Base-by-base conservation (phyloP, 2,888 invertebrate species). In the Drosophila imparisetae region DNA sequence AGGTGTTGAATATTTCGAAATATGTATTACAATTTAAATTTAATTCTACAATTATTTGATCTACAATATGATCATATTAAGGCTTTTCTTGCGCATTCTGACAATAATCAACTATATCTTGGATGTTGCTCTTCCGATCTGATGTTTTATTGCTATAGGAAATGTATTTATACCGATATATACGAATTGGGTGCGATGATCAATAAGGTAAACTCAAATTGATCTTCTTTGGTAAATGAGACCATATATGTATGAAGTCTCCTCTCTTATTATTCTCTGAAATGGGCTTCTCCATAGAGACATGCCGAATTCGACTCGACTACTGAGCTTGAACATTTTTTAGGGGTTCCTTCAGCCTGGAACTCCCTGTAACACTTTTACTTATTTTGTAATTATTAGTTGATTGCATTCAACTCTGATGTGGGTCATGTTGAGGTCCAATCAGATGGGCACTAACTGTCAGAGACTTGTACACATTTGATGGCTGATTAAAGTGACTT, bases 401-500 rank as follows among this genome's bases (percentile, higher is more conserved):
- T 50, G 67, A 63, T 64, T 34, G 49, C 21, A 24, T 29, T 36
- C 21, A 59, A 49, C 49, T 59, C 13, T 29, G 45, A 42, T 67
- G 57, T 57, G 30, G 36, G 61, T 38, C 68, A 38, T 60, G 57
- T 54, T 66, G 36, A 62, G 67, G 67, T 59, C 27, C 61, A 36
- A 72, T 83, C 89, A 76, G 73, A 75, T 67, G 48, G 72, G 32
- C 21, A 54, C 67, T 70, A 83, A 75, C 62, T 82, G 80, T 82
- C 75, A 75, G 45, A 59, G 64, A 45, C 63, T 81, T 52, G 42
- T 2, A 24, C 34, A 29, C 61, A 57, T 68, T 69, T 78, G 60
- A 62, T 68, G 60, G 65, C 85, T 87, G 85, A 87, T 87, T 89
- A 87, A 89, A 80, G 78, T 85, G 85, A 78, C 85, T 87, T 89